Evolutionary conservation across 2,113 vertebrate species (phyloP).

Genomic region (Chrysochloris asiatica): DNA sequence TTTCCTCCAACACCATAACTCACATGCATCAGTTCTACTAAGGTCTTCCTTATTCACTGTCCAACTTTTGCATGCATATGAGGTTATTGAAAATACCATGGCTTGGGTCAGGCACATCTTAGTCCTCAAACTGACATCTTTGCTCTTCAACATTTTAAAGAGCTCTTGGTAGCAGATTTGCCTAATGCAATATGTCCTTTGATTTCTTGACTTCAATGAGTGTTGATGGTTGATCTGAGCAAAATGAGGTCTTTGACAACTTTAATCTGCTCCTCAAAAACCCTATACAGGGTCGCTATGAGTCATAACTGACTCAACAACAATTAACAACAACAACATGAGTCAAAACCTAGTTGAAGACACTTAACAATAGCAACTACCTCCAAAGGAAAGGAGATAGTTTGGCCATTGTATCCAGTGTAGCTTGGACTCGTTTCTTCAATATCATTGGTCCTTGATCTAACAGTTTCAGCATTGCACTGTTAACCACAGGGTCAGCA

Average conservation of each 20-base stretch:
- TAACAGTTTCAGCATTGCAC: too few species aligned
- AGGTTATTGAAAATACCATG: not conserved
- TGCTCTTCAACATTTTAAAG: not conserved
- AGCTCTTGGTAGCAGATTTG: not conserved
- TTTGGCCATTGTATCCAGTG: too few species aligned
- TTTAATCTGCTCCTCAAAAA: not conserved
- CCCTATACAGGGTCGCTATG: too few species aligned
- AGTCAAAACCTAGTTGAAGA: too few species aligned
- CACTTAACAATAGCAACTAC: too few species aligned
- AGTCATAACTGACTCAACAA: too few species aligned
- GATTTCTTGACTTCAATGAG: not conserved
- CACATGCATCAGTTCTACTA: not conserved
- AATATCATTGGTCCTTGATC: too few species aligned
- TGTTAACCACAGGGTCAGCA: too few species aligned
- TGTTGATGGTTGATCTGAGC: not conserved
- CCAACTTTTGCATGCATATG: not conserved
- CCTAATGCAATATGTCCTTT: not conserved
- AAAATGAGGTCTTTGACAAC: not conserved
- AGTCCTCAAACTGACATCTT: not conserved
- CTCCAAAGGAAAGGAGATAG: too few species aligned
- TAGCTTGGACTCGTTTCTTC: too few species aligned
- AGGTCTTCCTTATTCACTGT: not conserved
- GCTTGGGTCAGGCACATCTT: not conserved
- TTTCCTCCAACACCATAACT: not conserved
- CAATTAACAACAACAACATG: too few species aligned